A percentile compares a stretch with the other conserved stretches of the same genome.
phyloP scores from a whole-genome alignment of 2,113 vertebrate species.

The Antidorcas marsupialis region DNA sequence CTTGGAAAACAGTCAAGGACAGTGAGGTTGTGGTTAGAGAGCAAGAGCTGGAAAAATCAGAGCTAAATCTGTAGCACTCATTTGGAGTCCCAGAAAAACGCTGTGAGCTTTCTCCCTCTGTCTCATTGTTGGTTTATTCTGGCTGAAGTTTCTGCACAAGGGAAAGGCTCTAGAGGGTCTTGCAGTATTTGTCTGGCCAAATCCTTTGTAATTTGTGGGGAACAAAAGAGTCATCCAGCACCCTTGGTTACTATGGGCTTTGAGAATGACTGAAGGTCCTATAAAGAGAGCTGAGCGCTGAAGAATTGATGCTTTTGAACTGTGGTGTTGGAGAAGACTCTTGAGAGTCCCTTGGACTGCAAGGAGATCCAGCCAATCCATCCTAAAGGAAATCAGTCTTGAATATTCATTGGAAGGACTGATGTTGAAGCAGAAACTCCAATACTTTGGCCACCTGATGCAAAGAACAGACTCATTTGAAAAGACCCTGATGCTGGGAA shows the following conservation, averaged over 20 bases:
- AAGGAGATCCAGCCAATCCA: neutral
- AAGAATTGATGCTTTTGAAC: neutral
- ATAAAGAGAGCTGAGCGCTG: neutral
- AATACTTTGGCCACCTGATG: neutral
- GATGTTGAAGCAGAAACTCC: neutral
- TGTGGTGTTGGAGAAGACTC: neutral
- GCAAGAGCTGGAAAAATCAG: neutral
- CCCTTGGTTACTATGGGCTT: rapidly evolving
- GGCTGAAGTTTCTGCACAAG: neutral
- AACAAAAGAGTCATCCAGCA: neutral
- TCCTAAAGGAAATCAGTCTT: neutral
- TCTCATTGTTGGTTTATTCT: neutral
- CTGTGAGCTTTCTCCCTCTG: neutral
- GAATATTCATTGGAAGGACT: neutral
- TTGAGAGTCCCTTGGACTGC: neutral
- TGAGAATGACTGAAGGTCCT: no score
- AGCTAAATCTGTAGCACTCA: neutral
- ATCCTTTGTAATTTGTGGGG: neutral
- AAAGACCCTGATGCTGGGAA: neutral
- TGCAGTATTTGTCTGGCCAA: neutral
- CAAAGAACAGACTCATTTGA: neutral
- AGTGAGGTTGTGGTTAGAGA: neutral
- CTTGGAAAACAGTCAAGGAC: neutral
- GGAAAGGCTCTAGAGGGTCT: neutral
- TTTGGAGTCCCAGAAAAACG: neutral